Conservation (phyloP, 1,140 invertebrate genomes). For the Solenopsis fugax region DNA sequence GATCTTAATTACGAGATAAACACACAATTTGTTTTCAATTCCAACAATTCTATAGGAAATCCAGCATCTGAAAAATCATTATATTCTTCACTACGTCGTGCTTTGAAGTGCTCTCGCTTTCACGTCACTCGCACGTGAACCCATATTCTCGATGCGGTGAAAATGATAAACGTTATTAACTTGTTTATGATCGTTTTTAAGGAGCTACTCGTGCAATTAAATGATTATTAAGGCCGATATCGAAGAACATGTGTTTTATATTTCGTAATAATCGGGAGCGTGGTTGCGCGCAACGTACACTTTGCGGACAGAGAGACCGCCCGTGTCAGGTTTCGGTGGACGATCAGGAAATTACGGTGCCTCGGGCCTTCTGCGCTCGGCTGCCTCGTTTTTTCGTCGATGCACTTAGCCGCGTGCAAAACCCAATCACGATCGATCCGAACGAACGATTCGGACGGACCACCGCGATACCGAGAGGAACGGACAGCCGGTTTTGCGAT, state of each 20-base stretch:
- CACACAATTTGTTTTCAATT: neutral
- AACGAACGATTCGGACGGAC: constrained; percentile 50
- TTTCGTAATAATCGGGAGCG: constrained; percentile 39
- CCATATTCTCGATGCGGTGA: neutral
- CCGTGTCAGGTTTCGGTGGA: constrained; percentile 51
- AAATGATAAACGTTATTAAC: constrained; percentile 25
- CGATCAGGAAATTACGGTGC: constrained; percentile 59
- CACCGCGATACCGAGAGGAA: constrained; percentile 31
- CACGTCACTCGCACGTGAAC: neutral
- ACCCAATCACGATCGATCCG: constrained; percentile 51
- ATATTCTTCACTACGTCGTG: neutral
- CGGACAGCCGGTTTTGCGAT: constrained; percentile 15
- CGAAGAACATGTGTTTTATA: constrained; percentile 11
- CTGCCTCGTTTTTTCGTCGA: constrained; percentile 41
- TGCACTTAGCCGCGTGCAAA: constrained; percentile 53
- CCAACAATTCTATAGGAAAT: neutral
- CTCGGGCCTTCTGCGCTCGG: neutral
- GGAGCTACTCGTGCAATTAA: neutral
- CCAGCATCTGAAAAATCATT: neutral
- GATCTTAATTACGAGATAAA: neutral
- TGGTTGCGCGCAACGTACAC: neutral
- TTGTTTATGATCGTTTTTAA: constrained; percentile 13
- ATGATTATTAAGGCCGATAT: constrained; percentile 5
- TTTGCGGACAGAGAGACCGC: neutral
- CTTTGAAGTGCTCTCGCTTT: neutral